These are phyloP conservation scores for Eilema griseolum DNA, from an alignment of 2,888 invertebrate genomes.

Conservation along the genomic window DNA sequence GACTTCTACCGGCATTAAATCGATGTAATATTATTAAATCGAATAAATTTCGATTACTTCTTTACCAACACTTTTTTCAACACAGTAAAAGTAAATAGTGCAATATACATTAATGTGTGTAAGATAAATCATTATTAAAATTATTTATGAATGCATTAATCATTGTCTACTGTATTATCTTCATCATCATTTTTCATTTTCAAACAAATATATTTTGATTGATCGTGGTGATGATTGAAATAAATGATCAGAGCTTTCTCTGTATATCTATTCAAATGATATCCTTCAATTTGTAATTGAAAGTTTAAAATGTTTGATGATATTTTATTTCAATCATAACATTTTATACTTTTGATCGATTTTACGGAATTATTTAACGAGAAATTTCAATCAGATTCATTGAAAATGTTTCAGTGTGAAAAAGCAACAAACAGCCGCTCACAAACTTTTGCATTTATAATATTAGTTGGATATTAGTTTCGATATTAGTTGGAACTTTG, in stretches of 20 bases:
- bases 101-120: background rate
- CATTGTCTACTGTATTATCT: background rate
- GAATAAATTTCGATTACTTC: no score
- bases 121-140: background rate
- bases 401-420: background rate
- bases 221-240: background rate
- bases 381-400: background rate
- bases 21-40: no score
- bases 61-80: no score
- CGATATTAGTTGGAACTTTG: background rate
- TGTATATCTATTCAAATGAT: background rate
- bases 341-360: background rate
- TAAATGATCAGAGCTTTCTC: background rate
- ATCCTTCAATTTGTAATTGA: background rate
- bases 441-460: background rate
- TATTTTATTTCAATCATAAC: background rate
- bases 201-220: background rate
- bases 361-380: background rate
- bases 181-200: background rate
- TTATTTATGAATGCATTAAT: background rate
- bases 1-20: no score
- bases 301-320: background rate
- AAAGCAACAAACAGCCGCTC: background rate
- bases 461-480: background rate
- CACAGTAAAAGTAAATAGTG: background rate